Conservation (phyloP, 2,113 vertebrate genomes). For the Miniopterus natalensis region DNA sequence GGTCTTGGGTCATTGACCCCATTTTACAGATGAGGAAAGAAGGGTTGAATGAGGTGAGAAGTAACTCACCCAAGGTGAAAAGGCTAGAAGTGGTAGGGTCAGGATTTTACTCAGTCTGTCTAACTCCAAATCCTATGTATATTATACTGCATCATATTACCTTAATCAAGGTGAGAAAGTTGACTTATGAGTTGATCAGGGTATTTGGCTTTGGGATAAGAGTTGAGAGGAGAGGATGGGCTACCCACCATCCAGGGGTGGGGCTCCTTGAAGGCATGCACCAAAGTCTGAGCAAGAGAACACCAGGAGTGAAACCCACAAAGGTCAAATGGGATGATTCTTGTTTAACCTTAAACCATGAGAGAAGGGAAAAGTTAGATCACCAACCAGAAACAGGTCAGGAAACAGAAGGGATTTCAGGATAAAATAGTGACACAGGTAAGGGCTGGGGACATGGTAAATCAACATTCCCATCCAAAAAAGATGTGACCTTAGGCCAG, state of each 20-base stretch:
- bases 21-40: slow-evolving; percentile 39
- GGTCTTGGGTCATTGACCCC: background rate
- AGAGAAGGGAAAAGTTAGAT: slow-evolving; percentile 68
- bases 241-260: background rate
- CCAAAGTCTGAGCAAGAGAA: slow-evolving; percentile 58
- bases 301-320: slow-evolving; percentile 59
- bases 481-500: background rate
- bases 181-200: background rate
- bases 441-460: background rate
- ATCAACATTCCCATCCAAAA: background rate
- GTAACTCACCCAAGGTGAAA: background rate
- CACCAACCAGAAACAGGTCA: slow-evolving; percentile 36
- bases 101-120: background rate
- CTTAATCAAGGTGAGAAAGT: background rate
- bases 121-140: background rate
- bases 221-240: background rate
- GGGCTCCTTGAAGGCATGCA: background rate
- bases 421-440: slow-evolving; percentile 55
- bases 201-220: background rate
- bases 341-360: slow-evolving; percentile 31
- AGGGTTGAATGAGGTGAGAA: background rate
- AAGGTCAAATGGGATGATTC: slow-evolving; percentile 64
- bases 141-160: background rate
- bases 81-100: background rate
- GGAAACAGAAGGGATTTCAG: slow-evolving; percentile 37